These are phyloP conservation scores for Dysdera silvatica DNA, from an alignment of 1,140 invertebrate species.

Conservation along the genomic window DNA sequence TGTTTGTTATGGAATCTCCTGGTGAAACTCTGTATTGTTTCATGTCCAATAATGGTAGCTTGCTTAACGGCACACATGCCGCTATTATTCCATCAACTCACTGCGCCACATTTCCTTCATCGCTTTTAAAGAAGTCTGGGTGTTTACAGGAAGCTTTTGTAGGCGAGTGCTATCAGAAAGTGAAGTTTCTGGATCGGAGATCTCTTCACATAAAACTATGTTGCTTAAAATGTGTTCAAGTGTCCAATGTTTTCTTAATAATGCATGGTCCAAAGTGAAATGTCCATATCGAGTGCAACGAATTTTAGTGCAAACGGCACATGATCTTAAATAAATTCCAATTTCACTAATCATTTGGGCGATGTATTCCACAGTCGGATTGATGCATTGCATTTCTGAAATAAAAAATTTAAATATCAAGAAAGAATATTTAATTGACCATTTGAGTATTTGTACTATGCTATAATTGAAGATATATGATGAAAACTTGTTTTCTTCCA, in stretches of 20 bases:
- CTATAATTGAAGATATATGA: not conserved
- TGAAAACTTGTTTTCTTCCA: not conserved
- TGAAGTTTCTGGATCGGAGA: not conserved
- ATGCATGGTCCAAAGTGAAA: slow-evolving; percentile 65
- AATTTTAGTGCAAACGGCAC: slow-evolving; percentile 68
- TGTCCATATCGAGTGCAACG: slow-evolving; percentile 72
- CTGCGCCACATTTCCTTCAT: too few relatives aligned
- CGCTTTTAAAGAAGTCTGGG: too few relatives aligned
- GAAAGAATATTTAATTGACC: not conserved
- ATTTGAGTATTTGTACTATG: not conserved
- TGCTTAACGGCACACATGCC: too few relatives aligned
- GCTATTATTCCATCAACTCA: too few relatives aligned
- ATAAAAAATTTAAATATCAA: slow-evolving; percentile 38
- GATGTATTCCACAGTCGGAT: slow-evolving; percentile 69
- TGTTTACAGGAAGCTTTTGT: too few relatives aligned
- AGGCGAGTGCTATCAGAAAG: too few relatives aligned
- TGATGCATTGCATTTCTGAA: slow-evolving; percentile 74
- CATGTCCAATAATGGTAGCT: too few relatives aligned
- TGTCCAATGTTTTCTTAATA: slow-evolving; percentile 75
- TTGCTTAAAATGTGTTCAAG: slow-evolving; percentile 64
- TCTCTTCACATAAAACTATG: slow-evolving; percentile 45
- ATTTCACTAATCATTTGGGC: slow-evolving; percentile 66
- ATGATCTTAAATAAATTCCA: slow-evolving; percentile 64
- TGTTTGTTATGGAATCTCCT: too few relatives aligned
- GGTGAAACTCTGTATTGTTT: too few relatives aligned